These are phyloP conservation scores for Penaeus chinensis DNA, from an alignment of 1,140 invertebrate species.

Conservation along the genomic window DNA sequence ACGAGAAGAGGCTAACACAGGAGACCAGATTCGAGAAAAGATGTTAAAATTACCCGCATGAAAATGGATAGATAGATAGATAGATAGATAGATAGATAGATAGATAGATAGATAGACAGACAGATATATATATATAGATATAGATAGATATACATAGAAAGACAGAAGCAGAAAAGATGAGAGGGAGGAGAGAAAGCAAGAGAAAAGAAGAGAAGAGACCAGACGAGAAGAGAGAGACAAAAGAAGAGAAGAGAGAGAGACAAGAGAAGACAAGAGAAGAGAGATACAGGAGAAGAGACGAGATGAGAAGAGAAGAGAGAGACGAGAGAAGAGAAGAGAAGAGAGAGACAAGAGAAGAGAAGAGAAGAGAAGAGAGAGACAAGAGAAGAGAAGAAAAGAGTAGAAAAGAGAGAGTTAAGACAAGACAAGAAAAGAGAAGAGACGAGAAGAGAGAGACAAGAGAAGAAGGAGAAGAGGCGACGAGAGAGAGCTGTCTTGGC, in stretches of 20 bases:
- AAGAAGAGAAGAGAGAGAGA: no score
- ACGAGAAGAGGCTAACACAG: neutral
- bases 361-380: no score
- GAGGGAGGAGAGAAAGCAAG: no score
- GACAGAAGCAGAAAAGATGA: neutral
- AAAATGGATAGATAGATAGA: no score
- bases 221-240: no score
- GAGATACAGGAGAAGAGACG: neutral
- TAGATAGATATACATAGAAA: no score
- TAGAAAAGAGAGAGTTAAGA: no score
- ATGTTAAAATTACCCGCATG: neutral
- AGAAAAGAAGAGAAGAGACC: neutral
- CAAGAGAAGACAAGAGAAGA: neutral
- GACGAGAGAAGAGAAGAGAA: neutral
- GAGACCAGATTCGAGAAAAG: neutral
- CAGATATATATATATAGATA: neutral
- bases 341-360: no score
- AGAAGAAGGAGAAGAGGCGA: neutral
- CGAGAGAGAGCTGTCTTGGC: no score
- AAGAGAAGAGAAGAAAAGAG: no score
- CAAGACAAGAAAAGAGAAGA: neutral
- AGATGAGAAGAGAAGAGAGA: neutral
- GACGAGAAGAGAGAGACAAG: neutral
- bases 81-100: no score
- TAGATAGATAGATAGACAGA: no score